Conservation (phyloP, 2,888 invertebrate genomes). For the Oligia strigilis region DNA sequence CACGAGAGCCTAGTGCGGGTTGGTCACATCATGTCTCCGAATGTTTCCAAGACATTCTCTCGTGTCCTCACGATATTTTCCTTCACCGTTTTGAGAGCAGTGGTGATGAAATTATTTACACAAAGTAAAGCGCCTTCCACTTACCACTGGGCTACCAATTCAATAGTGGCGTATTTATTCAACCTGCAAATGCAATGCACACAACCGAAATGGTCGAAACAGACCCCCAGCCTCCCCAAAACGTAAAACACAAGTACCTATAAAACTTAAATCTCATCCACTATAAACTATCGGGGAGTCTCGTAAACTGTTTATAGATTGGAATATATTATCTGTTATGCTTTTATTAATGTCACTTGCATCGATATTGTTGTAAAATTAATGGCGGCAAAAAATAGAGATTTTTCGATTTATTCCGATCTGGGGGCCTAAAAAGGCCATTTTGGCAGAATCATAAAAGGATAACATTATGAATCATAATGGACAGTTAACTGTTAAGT, state of each 20-base stretch:
- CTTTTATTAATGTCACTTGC: constrained; percentile 69
- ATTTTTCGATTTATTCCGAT: neutral
- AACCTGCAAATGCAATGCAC: constrained; percentile 13
- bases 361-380: constrained; percentile 54
- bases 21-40: no score
- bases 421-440: no score
- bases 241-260: constrained; percentile 66
- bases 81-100: no score
- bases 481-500: no score
- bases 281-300: constrained; percentile 74
- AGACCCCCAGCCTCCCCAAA: constrained; percentile 52
- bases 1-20: no score
- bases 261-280: constrained; percentile 75
- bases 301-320: constrained; percentile 83
- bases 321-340: constrained; percentile 73
- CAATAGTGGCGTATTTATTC: neutral
- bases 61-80: no score
- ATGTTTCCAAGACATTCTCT: no score
- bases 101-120: no score
- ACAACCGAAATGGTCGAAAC: constrained; percentile 63
- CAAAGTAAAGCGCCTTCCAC: no score
- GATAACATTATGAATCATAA: no score
- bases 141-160: no score
- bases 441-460: no score
- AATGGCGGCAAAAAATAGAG: constrained; percentile 32